Evolutionary conservation across 2,888 invertebrate species (phyloP), one percentile per base, ranked within the genome.

Genomic region (Leptinotarsa haldemani): DNA sequence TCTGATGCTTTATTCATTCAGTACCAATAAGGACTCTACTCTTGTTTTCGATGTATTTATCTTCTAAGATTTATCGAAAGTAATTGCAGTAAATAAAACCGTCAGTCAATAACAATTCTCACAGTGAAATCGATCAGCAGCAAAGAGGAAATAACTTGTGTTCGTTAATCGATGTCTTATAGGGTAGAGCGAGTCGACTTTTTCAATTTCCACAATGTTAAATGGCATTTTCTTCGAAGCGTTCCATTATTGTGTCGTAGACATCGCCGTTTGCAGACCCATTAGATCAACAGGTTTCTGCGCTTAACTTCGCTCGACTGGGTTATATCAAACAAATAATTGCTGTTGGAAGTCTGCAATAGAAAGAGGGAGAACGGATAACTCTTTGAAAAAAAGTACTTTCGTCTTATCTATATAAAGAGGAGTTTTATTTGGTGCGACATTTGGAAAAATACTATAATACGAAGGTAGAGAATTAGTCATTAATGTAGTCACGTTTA

Each of bases 221-320:
- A 71, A 61, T 61, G 61, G 61, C 61, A 61, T 73, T 76, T 80
- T 80, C 79, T 72, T 63, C 74, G 79, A 79, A 80, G 67, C 71
- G 79, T 72, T 69, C 78, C 77, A 79, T 80, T 79, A 80, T 74
- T 61, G 79, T 78, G 80, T 79, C 80, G 75, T 74, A 79, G 80
- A 80, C 79, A 74, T 77, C 76, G 74, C 18, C 70, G 75, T 76
- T 68, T 73, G 77, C 74, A 65, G 20, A 73, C 71, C 75, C 77
- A 78, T 79, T 76, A 78, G 79, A 78, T 79, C 80, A 80, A 80
- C 80, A 80, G 80, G 80, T 80, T 79, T 76, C 79, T n/a, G 65
- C 71, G 70, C 61, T 70, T 70, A 56, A 67, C 50, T 73, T 25
- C 70, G 53, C 52, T 71, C 65, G 67, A 71, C 63, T 63, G 18